Percentiles rank a stretch among this genome's conserved stretches.
Conservation (phyloP, 2,797 vertebrate species). For the Alectoris magna region DNA sequence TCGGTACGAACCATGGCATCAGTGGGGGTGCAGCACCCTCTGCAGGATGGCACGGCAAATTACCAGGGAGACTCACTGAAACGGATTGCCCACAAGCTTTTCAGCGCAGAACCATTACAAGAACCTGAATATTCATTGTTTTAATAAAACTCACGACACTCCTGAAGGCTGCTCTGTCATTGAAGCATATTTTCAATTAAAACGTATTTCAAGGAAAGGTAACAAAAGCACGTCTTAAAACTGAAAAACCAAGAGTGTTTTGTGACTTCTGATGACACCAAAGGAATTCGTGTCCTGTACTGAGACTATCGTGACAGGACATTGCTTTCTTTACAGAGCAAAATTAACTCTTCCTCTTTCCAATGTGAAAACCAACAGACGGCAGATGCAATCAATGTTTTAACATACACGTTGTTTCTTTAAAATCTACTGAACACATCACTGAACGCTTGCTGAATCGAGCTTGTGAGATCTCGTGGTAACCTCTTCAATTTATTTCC, state of each 20-base stretch:
- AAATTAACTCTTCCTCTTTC: conserved; percentile 9
- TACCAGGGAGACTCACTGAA: not conserved
- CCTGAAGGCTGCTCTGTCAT: not conserved
- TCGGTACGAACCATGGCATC: not conserved
- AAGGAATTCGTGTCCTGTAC: too few relatives aligned
- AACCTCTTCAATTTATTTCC: conserved; percentile 25
- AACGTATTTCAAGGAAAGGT: not conserved
- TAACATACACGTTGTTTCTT: not conserved
- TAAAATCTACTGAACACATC: conserved; percentile 39
- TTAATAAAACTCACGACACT: not conserved
- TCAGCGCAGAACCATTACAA: not conserved
- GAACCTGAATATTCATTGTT: not conserved
- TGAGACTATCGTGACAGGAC: too few relatives aligned
- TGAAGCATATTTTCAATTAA: not conserved
- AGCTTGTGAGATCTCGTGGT: not conserved
- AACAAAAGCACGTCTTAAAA: not conserved
- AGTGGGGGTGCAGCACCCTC: conserved; percentile 49
- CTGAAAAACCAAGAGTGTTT: not conserved
- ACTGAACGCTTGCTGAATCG: not conserved
- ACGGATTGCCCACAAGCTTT: not conserved
- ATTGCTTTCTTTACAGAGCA: not conserved
- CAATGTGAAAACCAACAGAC: not conserved
- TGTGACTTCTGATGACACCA: not conserved
- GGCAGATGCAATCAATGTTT: not conserved
- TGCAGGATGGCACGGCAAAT: not conserved